A percentile compares a stretch with the other conserved stretches of the same genome.
Conservation (phyloP, 2,888 invertebrate species). For the Pachliopta kotzebuea region DNA sequence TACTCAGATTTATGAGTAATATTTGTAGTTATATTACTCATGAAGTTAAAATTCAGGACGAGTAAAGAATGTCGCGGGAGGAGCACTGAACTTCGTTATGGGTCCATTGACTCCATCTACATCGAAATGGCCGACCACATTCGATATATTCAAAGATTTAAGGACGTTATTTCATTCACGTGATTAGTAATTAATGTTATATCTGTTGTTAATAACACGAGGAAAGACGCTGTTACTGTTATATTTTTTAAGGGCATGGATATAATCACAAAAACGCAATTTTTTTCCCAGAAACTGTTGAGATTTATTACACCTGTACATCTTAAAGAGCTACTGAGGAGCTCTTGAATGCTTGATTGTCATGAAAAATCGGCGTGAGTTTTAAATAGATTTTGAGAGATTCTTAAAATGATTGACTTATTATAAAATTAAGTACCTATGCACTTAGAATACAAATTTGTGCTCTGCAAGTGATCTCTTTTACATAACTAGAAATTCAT, state of each 20-base stretch:
- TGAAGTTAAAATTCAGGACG: conserved; percentile 59
- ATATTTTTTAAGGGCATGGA: too few species aligned
- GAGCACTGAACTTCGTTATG: conserved; percentile 62
- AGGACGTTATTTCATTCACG: neutral
- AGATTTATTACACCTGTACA: too few species aligned
- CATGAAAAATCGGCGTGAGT: too few species aligned
- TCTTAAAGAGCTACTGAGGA: too few species aligned
- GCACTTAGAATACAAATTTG: neutral
- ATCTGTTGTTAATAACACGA: neutral
- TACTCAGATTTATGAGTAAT: too few species aligned
- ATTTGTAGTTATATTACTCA: conserved; percentile 16
- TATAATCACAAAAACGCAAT: too few species aligned
- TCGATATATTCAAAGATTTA: conserved; percentile 31
- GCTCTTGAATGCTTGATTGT: too few species aligned
- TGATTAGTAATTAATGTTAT: neutral
- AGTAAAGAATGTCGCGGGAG: conserved; percentile 53
- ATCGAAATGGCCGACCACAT: conserved; percentile 35
- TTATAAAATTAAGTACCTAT: neutral
- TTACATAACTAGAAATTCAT: conserved; percentile 25
- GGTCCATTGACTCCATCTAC: conserved; percentile 64
- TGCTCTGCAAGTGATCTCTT: conserved; percentile 12
- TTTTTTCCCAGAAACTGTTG: too few species aligned
- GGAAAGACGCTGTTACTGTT: too few species aligned
- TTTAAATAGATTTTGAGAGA: too few species aligned
- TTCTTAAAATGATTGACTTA: neutral